Evolutionary conservation across 2,797 vertebrate species (phyloP), one percentile per base, ranked within the genome.

Genomic region (Peromyscus aztecus): DNA sequence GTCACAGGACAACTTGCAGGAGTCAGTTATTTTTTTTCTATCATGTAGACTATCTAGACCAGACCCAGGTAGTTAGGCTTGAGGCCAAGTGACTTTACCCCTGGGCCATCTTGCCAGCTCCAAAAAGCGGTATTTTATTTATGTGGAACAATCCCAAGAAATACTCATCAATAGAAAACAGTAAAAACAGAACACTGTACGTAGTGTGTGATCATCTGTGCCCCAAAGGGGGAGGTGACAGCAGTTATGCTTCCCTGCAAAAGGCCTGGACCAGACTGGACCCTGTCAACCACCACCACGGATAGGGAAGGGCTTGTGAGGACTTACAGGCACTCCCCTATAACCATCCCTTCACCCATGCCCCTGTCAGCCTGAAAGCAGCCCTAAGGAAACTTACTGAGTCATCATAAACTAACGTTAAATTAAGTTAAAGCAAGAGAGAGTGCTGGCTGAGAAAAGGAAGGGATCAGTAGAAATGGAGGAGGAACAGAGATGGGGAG

Each of bases 111-210:
- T 49, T 43, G 49, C 43, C n/a, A 40, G 43, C 31, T 49, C n/a
- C 24, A 37, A 88, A 37, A 40, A 77, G 59, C 31, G 19, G 8
- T 23, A 49, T 85, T 85, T 81, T 49, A 40, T 49, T 23, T 10
- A 43, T 27, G 78, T 37, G 46, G 37, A 94, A 88, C 49, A 16
- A 90, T 81, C n/a, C 14, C 40, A 90, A 96, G 71, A 95, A 97
- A 91, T 19, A n/a, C 4, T 61, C 29, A 5, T 71, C 78, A 57
- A 43, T n/a, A 83, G n/a, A 86, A 97, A 83, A 92, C 23, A 78
- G 43, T 6, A 93, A 93, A 95, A 77, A 24, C n/a, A 59, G 69
- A 88, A 63, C 14, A 43, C 49, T 13, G 21, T 59, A 6, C 12
- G 85, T 11, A 31, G 37, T 43, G 63, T 19, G 31, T 67, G 43